Evolutionary conservation across 2,113 vertebrate species (phyloP).

Genomic region (Bubo blakistoni): DNA sequence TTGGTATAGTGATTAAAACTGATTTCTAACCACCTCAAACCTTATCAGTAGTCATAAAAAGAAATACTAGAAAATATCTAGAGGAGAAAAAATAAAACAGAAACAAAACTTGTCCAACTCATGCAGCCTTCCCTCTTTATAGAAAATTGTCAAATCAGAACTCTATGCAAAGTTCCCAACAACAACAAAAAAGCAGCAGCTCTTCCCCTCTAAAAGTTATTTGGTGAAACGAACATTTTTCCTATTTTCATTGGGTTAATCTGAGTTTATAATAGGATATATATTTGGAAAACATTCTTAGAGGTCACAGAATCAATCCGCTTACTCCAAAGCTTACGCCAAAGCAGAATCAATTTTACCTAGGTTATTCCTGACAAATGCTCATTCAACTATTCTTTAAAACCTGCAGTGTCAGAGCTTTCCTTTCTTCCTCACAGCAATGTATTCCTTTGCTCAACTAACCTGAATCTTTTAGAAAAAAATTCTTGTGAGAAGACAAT

Average conservation of each 20-base stretch:
- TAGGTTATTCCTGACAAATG: neutral
- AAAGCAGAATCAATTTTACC: constrained; percentile 1
- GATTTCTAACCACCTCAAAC: neutral
- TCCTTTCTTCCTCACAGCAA: neutral
- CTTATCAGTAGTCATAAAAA: neutral
- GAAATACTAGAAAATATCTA: neutral
- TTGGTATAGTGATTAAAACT: neutral
- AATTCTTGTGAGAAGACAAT: neutral
- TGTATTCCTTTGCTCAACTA: neutral
- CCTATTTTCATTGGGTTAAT: neutral
- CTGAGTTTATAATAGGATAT: neutral
- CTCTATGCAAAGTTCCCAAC: neutral
- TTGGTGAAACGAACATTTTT: neutral
- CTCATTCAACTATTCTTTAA: neutral
- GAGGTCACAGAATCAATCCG: constrained; percentile 3
- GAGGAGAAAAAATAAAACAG: neutral
- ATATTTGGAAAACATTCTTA: constrained; percentile 6
- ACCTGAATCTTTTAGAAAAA: neutral
- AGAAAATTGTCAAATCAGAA: neutral
- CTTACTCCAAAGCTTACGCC: neutral
- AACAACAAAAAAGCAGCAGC: neutral
- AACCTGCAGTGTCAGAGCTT: neutral
- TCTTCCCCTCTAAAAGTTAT: neutral
- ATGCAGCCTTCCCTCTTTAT: neutral
- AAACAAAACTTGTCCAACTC: neutral